Evolutionary conservation across 2,113 vertebrate species (phyloP), one percentile per base, ranked within the genome.

Genomic region (Grus americana): DNA sequence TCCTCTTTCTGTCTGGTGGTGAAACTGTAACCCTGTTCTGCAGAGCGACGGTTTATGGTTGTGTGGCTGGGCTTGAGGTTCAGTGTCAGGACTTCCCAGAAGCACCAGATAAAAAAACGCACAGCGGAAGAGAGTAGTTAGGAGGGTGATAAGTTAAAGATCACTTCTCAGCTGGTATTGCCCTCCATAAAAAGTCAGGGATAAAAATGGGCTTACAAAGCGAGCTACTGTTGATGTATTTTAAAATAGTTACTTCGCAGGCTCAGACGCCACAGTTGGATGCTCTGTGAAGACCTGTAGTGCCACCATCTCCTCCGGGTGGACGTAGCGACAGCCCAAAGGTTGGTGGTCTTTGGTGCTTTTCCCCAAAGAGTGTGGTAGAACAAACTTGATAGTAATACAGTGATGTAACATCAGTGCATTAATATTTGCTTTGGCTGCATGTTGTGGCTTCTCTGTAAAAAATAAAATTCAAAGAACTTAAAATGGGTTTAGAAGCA

Each of bases 191-290:
- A 49, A 75, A 44, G 30, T 49, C 65, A 72, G 21, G 73, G 34
- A 11, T 84, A 49, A 54, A 88, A 87, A 29, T 20, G 44, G 36
- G 49, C 32, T 84, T 58, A 40, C 62, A 65, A 14, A 75, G 55
- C 46, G 12, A 32, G 14, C 34, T 68, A 5, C 36, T 57, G 11
- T 59, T 21, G 30, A 46, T 21, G 10, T 54, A 3, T 63, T 90
- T 73, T 74, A 34, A 79, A 90, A 17, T 0, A 24, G 42, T 46
- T 54, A 3, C 23, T 40, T 16, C 20, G 58, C 23, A 62, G 50
- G 65, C 71, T 85, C 9, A 21, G 72, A 12, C 0, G 2, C n/a
- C 52, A 38, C 2, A 2, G 38, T 0, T 74, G 63, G 75, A 5
- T 40, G 29, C 30, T 63, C 3, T 2, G 5, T 63, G 46, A 34